Base-by-base conservation (phyloP, 2,797 vertebrate species). In the Delichon dasypus region DNA sequence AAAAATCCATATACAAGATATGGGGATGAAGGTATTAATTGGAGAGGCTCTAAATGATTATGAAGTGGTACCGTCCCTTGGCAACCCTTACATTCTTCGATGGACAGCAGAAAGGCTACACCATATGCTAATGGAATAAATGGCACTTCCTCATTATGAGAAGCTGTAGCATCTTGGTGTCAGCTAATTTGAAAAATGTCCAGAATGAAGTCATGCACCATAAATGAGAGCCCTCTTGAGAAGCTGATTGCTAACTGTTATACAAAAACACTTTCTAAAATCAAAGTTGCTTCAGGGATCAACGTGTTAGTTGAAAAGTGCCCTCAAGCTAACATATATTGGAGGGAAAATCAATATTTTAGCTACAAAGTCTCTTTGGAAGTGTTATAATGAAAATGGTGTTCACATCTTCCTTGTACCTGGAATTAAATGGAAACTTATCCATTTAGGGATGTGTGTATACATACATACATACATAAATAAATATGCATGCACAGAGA, bases 131-230 rank as follows among this genome's bases (percentile, higher is more conserved):
- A 47, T 0, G 0, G 36, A 88, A 88, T 92, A 83, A 92, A 77
- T 47, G 82, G 38, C 16, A 10, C 45, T 73, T 76, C 55, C 54
- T 93, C 73, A n/a, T 80, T 74, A 76, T 30, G 42, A 82, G 78
- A 77, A 89, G 51, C 81, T 88, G 70, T 40, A 88, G 51, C 66
- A 81, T 91, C 70, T 95, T 66, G 22, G 4, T 73, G 89, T 88
- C 85, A 72, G 34, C 64, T 93, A n/a, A 88, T 80, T 60, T 83
- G 51, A 78, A 88, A 85, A 88, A 68, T 55, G 71, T 66, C 62
- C 76, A 72, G 68, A 92, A 54, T 88, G 81, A 85, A 92, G 68
- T 93, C 66, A 60, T 76, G 47, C 36, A 45, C 82, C 55, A 38
- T 66, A 76, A 90, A 34, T 77, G 61, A 85, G 64, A 82, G 32